Evolutionary conservation across 2,888 invertebrate species (phyloP), one percentile per base, ranked within the genome.

Genomic region (Sarcophaga subvicina): DNA sequence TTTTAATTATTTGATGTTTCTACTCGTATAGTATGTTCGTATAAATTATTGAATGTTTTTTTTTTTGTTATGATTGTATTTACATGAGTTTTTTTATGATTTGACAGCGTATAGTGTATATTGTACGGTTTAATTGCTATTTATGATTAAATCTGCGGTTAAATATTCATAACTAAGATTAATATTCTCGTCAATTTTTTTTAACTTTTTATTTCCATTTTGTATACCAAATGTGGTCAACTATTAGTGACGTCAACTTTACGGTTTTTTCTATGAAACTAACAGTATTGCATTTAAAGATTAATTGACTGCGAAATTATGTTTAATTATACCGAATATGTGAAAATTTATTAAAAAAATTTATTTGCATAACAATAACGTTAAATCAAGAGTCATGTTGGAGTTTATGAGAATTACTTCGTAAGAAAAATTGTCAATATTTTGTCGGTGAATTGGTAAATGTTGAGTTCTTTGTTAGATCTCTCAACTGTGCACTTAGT

Each of bases 1-100:
- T 37, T 78, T 62, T 47, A 70, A 75, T 76, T 86, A 82, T 54
- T 82, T 79, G 75, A 64, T 79, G 78, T 60, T 66, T 62, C 20
- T 66, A n/a, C n/a, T n/a, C n/a, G n/a, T n/a, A 59, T 14, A 20
- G 2, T 12, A 25, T 45, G 54, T 37, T 37, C 37, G 37, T 45
- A 82, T 71, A 66, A 66, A 63, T 82, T 60, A 76, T 47, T 45
- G 25, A 54, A 72, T 54, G n/a, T n/a, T n/a, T n/a, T n/a, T 54
- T 66, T 70, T 54, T 54, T 54, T 22, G 22, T 22, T 54, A 14
- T 54, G 12, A 14, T 49, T 49, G 11, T 49, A 1, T 54, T 14
- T 37, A 37, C 37, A 37, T 37, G 37, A 37, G 37, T 37, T 37
- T 37, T 37, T 54, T 54, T 14, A 14, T 49, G 49, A 49, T 14